Conservation (phyloP, 2,888 invertebrate genomes). For the Cyclophora punctaria region DNA sequence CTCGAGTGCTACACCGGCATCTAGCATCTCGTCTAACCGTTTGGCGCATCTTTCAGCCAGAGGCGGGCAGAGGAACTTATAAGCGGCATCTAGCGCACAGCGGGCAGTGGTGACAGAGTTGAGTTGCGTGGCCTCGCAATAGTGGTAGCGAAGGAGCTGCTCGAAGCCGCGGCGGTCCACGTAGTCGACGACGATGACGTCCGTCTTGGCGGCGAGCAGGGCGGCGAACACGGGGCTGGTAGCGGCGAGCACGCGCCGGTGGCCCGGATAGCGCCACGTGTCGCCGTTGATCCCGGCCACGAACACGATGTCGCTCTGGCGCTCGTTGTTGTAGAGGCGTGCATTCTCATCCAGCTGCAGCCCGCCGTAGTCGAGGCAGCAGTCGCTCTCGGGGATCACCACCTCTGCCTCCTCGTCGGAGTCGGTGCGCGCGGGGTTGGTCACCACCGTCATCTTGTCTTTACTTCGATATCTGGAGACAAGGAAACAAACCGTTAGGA, state of each 20-base stretch:
- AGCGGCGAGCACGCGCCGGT: conserved; percentile 76
- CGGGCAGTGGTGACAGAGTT: conserved; percentile 79
- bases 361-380: conserved; percentile 19
- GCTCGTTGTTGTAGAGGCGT: conserved; percentile 68
- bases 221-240: conserved; percentile 79
- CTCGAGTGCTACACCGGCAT: conserved; percentile 78
- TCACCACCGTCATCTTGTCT: conserved; percentile 63
- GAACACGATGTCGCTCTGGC: conserved; percentile 76
- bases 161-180: conserved; percentile 81
- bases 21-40: conserved; percentile 78
- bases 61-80: conserved; percentile 82
- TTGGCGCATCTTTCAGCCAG: conserved; percentile 80
- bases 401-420: conserved; percentile 47
- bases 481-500: conserved; percentile 7
- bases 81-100: conserved; percentile 81
- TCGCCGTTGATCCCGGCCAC: conserved; percentile 78
- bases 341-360: conserved; percentile 39
- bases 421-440: conserved; percentile 54
- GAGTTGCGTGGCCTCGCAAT: conserved; percentile 77
- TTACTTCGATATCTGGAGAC: conserved; percentile 39
- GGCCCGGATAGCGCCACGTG: conserved; percentile 81
- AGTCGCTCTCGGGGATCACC: conserved; percentile 20
- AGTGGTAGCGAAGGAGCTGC: conserved; percentile 78
- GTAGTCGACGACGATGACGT: conserved; percentile 72
- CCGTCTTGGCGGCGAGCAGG: conserved; percentile 61